Evolutionary conservation across 2,888 invertebrate species (phyloP).

Genomic region (Chloroclystis v-ata): DNA sequence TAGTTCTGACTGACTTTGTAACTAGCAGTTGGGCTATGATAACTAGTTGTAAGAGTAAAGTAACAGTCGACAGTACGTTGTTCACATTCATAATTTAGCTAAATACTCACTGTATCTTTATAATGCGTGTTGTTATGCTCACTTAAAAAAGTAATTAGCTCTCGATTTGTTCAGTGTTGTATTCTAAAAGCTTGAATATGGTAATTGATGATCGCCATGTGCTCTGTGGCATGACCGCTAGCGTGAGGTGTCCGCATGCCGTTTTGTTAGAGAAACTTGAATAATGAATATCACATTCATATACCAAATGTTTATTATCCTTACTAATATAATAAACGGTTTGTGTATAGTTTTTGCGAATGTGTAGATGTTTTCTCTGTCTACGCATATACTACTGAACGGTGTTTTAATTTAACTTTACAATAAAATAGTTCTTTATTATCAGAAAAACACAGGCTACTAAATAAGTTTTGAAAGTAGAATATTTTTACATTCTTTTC

Average conservation of each 20-base stretch:
- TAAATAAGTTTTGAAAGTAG: no score
- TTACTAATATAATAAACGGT: slow-evolving; percentile 2
- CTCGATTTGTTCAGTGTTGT: slow-evolving; percentile 12
- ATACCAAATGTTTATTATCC: neutral
- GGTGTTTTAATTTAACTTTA: no score
- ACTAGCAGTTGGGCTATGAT: slow-evolving; percentile 9
- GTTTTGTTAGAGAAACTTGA: slow-evolving; percentile 48
- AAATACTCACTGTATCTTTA: no score
- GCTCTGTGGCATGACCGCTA: slow-evolving; percentile 47
- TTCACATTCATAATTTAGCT: neutral
- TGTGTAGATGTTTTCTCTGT: no score
- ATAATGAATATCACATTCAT: slow-evolving; percentile 21
- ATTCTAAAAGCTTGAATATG: slow-evolving; percentile 16
- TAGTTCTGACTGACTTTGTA: slow-evolving; percentile 3
- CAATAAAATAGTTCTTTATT: no score
- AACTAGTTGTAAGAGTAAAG: slow-evolving; percentile 13
- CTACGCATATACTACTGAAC: no score
- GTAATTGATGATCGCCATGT: slow-evolving; percentile 33
- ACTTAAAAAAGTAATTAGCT: slow-evolving; percentile 8
- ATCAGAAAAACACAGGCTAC: no score
- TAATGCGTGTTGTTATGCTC: slow-evolving; percentile 7
- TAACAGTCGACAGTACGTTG: slow-evolving; percentile 1
- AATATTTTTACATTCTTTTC: no score
- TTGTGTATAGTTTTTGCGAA: no score
- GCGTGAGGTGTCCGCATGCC: slow-evolving; percentile 53